These are phyloP conservation scores for Furnarius figulus DNA, from an alignment of 2,113 vertebrate species.

Conservation along the genomic window DNA sequence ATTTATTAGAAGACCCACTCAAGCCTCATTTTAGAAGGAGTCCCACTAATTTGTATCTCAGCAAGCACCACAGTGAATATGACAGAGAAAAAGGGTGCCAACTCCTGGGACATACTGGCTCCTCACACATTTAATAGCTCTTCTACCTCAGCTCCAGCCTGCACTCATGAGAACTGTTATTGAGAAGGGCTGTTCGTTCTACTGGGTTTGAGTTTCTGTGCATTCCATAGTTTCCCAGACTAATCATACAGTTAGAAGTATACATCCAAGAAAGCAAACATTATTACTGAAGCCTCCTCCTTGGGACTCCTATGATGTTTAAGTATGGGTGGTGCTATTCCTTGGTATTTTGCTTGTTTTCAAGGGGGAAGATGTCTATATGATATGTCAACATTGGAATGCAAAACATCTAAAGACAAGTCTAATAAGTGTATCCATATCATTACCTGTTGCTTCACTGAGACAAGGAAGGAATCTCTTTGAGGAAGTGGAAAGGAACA, in stretches of 20 bases:
- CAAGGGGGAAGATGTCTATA: neutral
- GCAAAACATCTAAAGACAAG: neutral
- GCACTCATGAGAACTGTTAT: neutral
- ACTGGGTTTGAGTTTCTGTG: neutral
- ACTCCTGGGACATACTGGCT: neutral
- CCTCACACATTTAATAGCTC: neutral
- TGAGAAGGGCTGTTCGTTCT: neutral
- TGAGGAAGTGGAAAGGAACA: neutral
- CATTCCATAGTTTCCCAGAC: neutral
- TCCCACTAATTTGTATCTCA: neutral
- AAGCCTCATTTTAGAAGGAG: neutral
- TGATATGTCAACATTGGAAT: neutral
- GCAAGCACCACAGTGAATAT: neutral
- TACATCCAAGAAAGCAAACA: neutral
- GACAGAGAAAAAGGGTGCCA: neutral
- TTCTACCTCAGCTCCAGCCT: neutral
- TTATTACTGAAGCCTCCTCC: neutral
- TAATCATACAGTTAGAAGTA: neutral
- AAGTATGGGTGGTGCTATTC: neutral
- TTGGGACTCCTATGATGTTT: neutral
- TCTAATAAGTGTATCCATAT: neutral
- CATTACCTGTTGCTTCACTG: conserved; percentile 1
- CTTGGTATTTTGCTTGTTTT: neutral
- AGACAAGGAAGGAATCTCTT: neutral
- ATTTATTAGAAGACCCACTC: neutral